Evolutionary conservation across 2,797 vertebrate species (phyloP).

Genomic region (Gymnopithys bicolor): DNA sequence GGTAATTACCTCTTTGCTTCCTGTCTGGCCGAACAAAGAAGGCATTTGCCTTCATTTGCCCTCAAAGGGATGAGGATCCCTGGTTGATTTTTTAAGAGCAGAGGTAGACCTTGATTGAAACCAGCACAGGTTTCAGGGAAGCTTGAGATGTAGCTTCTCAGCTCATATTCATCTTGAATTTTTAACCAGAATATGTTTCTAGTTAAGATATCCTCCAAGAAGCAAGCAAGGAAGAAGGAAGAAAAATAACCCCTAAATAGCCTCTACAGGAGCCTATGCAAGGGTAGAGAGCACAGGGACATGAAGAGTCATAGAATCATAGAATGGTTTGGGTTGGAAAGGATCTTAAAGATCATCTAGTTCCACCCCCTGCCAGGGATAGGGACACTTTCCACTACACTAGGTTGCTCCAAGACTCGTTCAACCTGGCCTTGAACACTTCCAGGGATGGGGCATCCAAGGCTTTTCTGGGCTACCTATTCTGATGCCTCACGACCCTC

Average conservation of each 20-base stretch:
- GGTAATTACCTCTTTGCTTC: not conserved
- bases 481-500: rapidly evolving
- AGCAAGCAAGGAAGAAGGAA: not conserved
- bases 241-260: not conserved
- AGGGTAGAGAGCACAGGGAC: not conserved
- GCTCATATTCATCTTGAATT: not conserved
- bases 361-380: not conserved
- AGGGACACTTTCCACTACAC: not conserved
- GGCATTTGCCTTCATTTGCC: not conserved
- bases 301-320: not conserved
- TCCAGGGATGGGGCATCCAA: not conserved
- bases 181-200: not conserved
- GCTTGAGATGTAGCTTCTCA: not conserved
- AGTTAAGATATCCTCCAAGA: not conserved
- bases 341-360: not conserved
- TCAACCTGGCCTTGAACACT: not conserved
- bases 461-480: not conserved
- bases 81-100: not conserved
- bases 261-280: not conserved
- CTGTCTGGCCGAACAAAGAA: not conserved
- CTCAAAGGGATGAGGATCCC: not conserved
- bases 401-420: not conserved
- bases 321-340: not conserved
- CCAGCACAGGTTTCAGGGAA: not conserved
- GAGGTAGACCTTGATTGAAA: not conserved